Evolutionary conservation across 2,113 vertebrate species (phyloP), one percentile per base, ranked within the genome.

Genomic region (Elachura formosa): DNA sequence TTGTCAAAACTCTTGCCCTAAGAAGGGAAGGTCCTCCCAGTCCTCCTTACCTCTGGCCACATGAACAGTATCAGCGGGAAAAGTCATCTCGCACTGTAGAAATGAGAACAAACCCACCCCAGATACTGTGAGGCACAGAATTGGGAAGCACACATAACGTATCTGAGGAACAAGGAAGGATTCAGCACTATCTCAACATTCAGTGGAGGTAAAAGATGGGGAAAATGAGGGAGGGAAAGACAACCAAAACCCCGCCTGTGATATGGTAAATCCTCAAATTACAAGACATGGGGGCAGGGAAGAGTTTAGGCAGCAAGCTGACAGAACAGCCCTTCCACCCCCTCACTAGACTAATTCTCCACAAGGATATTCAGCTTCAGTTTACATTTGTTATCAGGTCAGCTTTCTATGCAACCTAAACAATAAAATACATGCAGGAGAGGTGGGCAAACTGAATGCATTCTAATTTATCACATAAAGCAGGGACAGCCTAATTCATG

Each of bases 351-450:
- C 41, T 91, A 76, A 76, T 77, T 85, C 58, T 62, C 74, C 55
- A 46, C 9, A 26, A 94, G 54, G 82, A 88, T 79, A 89, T 51
- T 78, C 56, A 33, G 54, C 59, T 85, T 69, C 58, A 86, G 84
- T 87, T 94, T 87, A 87, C 78, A 66, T 87, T 84, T 58, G 52
- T 87, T 89, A 81, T 92, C 91, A 94, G 80, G 61, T 78, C 71
- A 90, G 89, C 59, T 78, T 75, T 87, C 74, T 67, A 19, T 16
- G 41, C 71, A 86, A 84, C 54, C 63, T 79, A 93, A 91, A 92
- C 67, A 95, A 91, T 63, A 79, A 92, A 77, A 84, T 73, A 94
- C 62, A 82, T 20, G 55, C 55, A 85, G 59, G n/a, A 93, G 29
- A 79, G 17, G 45, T 89, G 40, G 74, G 46, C 46, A 92, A 87